Evolutionary conservation across 1,140 invertebrate genomes (phyloP), one percentile per base, ranked within the genome.

Genomic region (Drosophila repletoides): DNA sequence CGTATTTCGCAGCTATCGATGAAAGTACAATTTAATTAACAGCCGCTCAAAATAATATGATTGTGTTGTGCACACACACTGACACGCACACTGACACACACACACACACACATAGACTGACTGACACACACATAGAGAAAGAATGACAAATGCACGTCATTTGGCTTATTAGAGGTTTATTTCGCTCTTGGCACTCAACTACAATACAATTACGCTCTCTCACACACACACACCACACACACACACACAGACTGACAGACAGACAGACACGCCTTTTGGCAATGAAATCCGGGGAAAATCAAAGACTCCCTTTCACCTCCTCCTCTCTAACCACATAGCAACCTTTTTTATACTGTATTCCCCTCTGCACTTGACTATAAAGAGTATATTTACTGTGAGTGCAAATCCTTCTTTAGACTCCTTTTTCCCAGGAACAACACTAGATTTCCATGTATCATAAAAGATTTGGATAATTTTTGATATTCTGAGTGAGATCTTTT

Each of bases 161-260:
- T 81, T 84, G 77, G 60, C 79, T 83, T 84, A 83, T 83, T 83
- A 83, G 79, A 63, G 77, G 70, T 74, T 79, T 79, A 84, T 74
- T 83, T 79, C 61, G 74, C 77, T 71, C 51, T 74, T 70, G 74
- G 69, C 77, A 77, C 77, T 79, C 77, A 79, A 83, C 79, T 77
- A 71, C 77, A 84, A 83, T 84, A 79, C 79, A 84, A 84, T 83
- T 77, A 84, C 60, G 36, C 43, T 15, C 45, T 38, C 38, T 43
- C n/a, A 52, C 40, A n/a, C 26, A 67, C 61, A 51, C 33, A 40
- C 33, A 26, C n/a, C n/a, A 14, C 21, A 29, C 29, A 59, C 48
- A 21, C 38, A 26, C 19, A 14, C 29, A 29, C n/a, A 38, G n/a
- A n/a, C n/a, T n/a, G n/a, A 59, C 48, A 21, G 28, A 26, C 19